Evolutionary conservation across 2,888 invertebrate genomes (phyloP).

Genomic region (Caenorhabditis macrosperma): DNA sequence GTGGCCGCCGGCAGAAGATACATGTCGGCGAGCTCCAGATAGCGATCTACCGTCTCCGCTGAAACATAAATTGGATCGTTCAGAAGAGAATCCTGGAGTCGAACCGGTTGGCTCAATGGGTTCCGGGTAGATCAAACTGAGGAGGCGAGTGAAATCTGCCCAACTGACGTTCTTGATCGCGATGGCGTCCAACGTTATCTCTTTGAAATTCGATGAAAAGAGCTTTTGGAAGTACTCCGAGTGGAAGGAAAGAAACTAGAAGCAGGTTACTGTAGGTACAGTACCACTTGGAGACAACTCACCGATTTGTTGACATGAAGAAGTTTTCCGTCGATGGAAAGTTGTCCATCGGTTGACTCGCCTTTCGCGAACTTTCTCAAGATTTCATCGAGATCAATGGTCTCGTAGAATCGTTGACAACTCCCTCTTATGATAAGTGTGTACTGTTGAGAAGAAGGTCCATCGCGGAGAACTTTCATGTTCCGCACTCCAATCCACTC

Average conservation of each 20-base stretch:
- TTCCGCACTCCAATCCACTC: background rate
- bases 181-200: background rate
- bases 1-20: background rate
- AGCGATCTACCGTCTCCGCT: background rate
- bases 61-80: background rate
- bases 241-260: background rate
- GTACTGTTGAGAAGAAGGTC: too few species aligned
- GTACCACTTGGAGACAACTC: background rate
- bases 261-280: background rate
- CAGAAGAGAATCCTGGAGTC: background rate
- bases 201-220: background rate
- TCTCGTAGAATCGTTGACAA: too few species aligned
- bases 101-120: background rate
- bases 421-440: too few species aligned
- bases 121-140: background rate
- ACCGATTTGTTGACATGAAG: background rate
- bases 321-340: background rate
- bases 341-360: background rate
- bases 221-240: background rate
- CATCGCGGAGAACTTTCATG: too few species aligned
- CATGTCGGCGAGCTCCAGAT: background rate
- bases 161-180: background rate
- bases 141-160: background rate
- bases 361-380: background rate
- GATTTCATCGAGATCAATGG: background rate